Evolutionary conservation across 2,888 invertebrate species (phyloP).

Genomic region (Cataglyphis rosenhaueri): DNA sequence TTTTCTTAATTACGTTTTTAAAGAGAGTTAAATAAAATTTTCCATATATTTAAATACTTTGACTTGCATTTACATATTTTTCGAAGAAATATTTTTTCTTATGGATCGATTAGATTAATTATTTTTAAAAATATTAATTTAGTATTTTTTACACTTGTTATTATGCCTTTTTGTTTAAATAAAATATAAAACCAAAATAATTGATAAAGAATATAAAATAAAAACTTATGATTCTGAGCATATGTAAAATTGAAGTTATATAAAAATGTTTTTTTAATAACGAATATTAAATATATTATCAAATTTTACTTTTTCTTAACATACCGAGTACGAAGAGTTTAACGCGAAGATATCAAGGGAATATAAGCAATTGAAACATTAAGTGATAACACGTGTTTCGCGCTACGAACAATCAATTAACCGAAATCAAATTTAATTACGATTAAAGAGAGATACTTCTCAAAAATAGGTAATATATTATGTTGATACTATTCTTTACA

Average conservation of each 20-base stretch:
- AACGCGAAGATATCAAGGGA: not conserved
- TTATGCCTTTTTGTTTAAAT: not conserved
- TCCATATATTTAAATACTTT: not conserved
- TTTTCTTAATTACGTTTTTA: not conserved
- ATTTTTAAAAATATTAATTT: not conserved
- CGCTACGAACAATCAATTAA: conserved; percentile 10
- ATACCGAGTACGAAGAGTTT: not conserved
- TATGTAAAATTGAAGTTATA: not conserved
- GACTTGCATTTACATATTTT: not conserved
- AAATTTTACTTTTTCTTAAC: not conserved
- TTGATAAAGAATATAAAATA: not conserved
- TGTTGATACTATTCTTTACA: not conserved
- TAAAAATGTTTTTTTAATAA: not conserved
- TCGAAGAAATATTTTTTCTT: not conserved
- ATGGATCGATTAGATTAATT: not conserved
- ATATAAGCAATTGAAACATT: conserved; percentile 13
- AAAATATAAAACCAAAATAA: not conserved
- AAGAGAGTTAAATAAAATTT: not conserved
- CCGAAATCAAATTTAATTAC: conserved; percentile 27
- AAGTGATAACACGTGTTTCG: conserved; percentile 2
- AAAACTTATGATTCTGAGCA: not conserved
- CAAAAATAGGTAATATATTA: not conserved
- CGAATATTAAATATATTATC: not conserved
- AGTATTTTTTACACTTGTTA: not conserved
- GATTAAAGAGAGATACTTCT: conserved; percentile 9